Conservation (phyloP, 2,113 vertebrate species). For the Salvelinus fontinalis region DNA sequence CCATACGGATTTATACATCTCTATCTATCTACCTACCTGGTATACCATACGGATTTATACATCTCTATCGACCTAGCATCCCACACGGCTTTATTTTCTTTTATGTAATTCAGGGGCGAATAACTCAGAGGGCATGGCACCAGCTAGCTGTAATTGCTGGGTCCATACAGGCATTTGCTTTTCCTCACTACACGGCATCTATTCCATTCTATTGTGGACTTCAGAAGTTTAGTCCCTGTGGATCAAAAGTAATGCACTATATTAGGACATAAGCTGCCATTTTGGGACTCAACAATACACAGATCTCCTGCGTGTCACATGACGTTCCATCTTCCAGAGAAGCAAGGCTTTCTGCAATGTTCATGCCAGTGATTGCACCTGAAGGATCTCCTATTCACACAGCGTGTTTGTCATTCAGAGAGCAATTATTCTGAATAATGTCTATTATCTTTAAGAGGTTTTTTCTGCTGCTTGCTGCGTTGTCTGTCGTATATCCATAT, state of each 20-base stretch:
- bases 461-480: conserved; percentile 32
- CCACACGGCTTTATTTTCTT: no score
- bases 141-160: no score
- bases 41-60: no score
- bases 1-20: not conserved
- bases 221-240: no score
- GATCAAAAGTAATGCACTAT: no score
- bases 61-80: no score
- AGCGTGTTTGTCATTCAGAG: conserved; percentile 72
- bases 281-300: no score
- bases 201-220: not conserved
- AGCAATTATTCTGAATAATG: conserved; percentile 70
- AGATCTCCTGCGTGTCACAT: not conserved
- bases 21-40: no score
- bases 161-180: not conserved
- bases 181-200: not conserved
- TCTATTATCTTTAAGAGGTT: conserved; percentile 64
- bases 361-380: conserved; percentile 49
- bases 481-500: conserved; percentile 19
- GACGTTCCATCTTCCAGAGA: conserved; percentile 46
- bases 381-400: conserved; percentile 61
- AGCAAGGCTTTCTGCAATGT: conserved; percentile 29
- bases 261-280: no score
- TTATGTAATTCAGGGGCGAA: no score
- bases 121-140: no score